Evolutionary conservation across 2,113 vertebrate genomes (phyloP).

Genomic region (Poeciliopsis turrubarensis): DNA sequence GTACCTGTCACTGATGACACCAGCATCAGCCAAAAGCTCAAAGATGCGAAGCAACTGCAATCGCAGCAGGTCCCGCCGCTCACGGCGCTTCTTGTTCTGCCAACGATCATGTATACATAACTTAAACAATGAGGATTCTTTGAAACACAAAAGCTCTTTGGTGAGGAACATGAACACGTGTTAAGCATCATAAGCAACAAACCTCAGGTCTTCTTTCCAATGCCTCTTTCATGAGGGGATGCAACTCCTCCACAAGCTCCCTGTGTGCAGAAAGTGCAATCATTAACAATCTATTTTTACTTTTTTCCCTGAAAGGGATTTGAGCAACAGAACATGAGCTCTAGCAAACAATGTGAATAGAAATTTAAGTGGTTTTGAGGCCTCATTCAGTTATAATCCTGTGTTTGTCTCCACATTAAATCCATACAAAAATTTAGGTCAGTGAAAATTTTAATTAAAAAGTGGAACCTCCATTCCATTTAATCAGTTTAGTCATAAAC

Average conservation of each 20-base stretch:
- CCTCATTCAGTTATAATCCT: constrained; percentile 71
- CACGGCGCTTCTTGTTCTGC: constrained; percentile 96
- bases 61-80: constrained; percentile 91
- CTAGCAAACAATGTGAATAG: constrained; percentile 18
- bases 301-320: constrained; percentile 20
- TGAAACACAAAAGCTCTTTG: neutral
- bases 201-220: constrained; percentile 97
- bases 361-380: constrained; percentile 83
- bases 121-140: neutral
- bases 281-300: neutral
- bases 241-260: constrained; percentile 96
- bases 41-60: constrained; percentile 94
- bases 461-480: constrained; percentile 78
- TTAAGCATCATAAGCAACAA: constrained; percentile 12
- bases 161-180: neutral
- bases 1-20: constrained; percentile 97
- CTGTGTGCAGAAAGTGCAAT: constrained; percentile 69
- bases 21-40: constrained; percentile 95
- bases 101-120: constrained; percentile 12
- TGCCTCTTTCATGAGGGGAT: constrained; percentile 97
- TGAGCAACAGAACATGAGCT: constrained; percentile 13
- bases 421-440: constrained; percentile 43
- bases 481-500: constrained; percentile 28
- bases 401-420: constrained; percentile 42
- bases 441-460: constrained; percentile 36